Evolutionary conservation across 2,113 vertebrate species (phyloP).

Genomic region (Danionella cerebrum): DNA sequence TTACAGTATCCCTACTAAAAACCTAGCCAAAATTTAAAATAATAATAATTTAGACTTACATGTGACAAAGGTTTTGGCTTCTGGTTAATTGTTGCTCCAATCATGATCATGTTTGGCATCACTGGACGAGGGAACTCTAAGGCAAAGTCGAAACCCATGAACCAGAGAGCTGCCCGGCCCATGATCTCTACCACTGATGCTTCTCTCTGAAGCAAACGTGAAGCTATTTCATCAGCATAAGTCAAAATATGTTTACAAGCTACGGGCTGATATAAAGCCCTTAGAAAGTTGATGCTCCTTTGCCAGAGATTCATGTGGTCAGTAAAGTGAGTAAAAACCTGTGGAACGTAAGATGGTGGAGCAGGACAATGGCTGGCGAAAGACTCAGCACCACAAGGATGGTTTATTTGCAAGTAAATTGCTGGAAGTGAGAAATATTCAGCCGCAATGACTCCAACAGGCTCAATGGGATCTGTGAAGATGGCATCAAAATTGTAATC

Average conservation of each 20-base stretch:
- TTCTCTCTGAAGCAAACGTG: constrained; percentile 50
- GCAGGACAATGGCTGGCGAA: constrained; percentile 50
- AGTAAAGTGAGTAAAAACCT: background rate
- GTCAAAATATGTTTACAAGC: constrained; percentile 14
- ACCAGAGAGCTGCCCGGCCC: constrained; percentile 51
- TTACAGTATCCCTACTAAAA: too few species aligned
- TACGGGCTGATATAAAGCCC: background rate
- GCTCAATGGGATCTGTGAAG: constrained; percentile 54
- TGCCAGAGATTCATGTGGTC: constrained; percentile 60
- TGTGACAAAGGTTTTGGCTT: constrained; percentile 43
- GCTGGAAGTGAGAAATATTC: constrained; percentile 55
- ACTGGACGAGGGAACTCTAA: constrained; percentile 60
- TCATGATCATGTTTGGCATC: constrained; percentile 66
- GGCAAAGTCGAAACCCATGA: constrained; percentile 63
- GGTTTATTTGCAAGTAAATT: constrained; percentile 50
- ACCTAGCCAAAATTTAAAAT: too few species aligned
- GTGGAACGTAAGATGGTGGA: constrained; percentile 57
- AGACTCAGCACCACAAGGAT: constrained; percentile 48
- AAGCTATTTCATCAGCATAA: constrained; percentile 41
- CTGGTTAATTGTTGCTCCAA: constrained; percentile 45
- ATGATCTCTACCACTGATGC: constrained; percentile 50
- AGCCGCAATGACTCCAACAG: constrained; percentile 57
- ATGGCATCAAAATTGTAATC: constrained; percentile 57
- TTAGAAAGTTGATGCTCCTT: constrained; percentile 54
- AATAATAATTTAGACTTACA: constrained; percentile 39